Conservation (phyloP, 2,888 invertebrate genomes). For the Drosophila planitibia region DNA sequence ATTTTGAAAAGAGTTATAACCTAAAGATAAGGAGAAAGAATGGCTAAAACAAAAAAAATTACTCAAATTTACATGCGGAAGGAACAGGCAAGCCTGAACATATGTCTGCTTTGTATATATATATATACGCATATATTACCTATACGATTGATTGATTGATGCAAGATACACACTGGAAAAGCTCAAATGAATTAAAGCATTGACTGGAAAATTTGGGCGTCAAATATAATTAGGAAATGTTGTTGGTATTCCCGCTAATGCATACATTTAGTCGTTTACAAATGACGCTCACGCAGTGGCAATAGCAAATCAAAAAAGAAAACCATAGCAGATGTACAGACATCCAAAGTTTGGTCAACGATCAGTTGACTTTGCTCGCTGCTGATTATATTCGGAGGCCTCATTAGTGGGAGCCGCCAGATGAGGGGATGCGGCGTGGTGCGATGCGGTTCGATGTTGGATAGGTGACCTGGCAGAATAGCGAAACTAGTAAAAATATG, state of each 20-base stretch:
- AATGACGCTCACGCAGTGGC: conserved; percentile 40
- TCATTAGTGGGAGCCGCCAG: conserved; percentile 11
- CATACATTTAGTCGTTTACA: background rate
- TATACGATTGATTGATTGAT: background rate
- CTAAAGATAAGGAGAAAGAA: background rate
- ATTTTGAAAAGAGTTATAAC: background rate
- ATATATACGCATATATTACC: background rate
- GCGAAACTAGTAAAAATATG: background rate
- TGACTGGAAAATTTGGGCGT: conserved; percentile 17
- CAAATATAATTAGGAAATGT: background rate
- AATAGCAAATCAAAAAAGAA: conserved; percentile 15
- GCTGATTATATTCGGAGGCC: conserved; percentile 20
- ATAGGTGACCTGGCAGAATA: conserved; percentile 21
- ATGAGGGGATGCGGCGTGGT: background rate
- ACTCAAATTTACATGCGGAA: background rate
- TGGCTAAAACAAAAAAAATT: background rate
- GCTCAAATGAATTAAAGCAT: conserved; percentile 18
- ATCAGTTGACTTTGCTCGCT: conserved; percentile 15
- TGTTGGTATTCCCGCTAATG: background rate
- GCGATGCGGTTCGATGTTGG: background rate
- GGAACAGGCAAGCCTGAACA: background rate
- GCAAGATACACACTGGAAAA: background rate
- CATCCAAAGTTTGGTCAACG: conserved; percentile 22
- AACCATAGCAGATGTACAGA: conserved; percentile 22
- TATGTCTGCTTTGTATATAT: background rate